Conservation (phyloP, 2,888 invertebrate genomes). For the Catocala nupta region DNA sequence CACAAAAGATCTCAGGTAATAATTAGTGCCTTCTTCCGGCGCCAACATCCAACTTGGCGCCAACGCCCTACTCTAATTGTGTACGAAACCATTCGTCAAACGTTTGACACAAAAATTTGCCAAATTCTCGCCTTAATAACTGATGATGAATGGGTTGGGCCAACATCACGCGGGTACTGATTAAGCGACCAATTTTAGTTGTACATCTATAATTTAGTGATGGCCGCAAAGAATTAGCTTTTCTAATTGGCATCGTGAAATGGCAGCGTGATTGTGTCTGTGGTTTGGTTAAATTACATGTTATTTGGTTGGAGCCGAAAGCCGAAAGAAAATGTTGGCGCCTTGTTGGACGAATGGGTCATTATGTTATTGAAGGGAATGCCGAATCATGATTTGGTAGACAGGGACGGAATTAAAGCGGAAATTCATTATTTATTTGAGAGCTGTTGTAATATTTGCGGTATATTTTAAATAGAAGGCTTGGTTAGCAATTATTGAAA, state of each 20-base stretch:
- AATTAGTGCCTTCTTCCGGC: slow-evolving; percentile 49
- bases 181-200: slow-evolving; percentile 54
- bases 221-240: slow-evolving; percentile 56
- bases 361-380: slow-evolving; percentile 77
- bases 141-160: slow-evolving; percentile 57
- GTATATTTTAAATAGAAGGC: slow-evolving; percentile 27
- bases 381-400: slow-evolving; percentile 61
- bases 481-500: slow-evolving; percentile 19
- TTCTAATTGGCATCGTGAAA: slow-evolving; percentile 59
- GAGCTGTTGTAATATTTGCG: slow-evolving; percentile 20
- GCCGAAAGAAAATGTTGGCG: slow-evolving; percentile 80
- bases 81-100: slow-evolving; percentile 64
- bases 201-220: slow-evolving; percentile 57
- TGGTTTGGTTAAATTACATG: slow-evolving; percentile 77
- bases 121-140: slow-evolving; percentile 61
- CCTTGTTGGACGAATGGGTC: slow-evolving; percentile 73
- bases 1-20: slow-evolving; percentile 60
- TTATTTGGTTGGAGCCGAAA: slow-evolving; percentile 67
- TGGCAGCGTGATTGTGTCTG: slow-evolving; percentile 69
- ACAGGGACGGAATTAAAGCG: slow-evolving; percentile 60
- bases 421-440: slow-evolving; percentile 40
- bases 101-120: slow-evolving; percentile 65
- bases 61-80: slow-evolving; percentile 46
- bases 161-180: slow-evolving; percentile 51
- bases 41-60: slow-evolving; percentile 57